Evolutionary conservation across 2,797 vertebrate genomes (phyloP), one percentile per base, ranked within the genome.

Genomic region (Jordanella pulchra): DNA sequence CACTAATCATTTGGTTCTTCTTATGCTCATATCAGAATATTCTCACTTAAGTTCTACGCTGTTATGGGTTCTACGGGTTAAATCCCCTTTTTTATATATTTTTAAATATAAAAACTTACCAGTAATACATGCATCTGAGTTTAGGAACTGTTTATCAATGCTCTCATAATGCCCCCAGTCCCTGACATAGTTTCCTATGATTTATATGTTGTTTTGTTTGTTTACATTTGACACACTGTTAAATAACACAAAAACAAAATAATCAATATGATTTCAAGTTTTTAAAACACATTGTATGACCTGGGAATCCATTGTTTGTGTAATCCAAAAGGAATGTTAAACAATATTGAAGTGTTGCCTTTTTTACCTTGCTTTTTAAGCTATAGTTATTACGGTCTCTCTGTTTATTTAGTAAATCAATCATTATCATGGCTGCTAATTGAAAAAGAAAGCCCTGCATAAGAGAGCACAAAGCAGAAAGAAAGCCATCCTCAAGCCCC

Each of bases 401-500:
- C 44, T 70, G 65, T 69, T 66, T 65, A 79, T 86, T 82, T 60
- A 70, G 73, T 58, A 67, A 71, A 86, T 86, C 77, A 50, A 58
- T 65, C 79, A 89, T 86, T 85, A 69, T 39, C 72, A 53, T 39
- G 73, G 83, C 79, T 84, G 74, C 83, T 50, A 79, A 64, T 72
- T 77, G 75, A 72, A 87, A 85, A 84, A 48, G 86, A 78, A 51
- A 50, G 32, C 21, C 48, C 28, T 50, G 35, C 23, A 14, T 9
- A 42, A 63, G 35, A 42, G 60, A 42, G 11, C 32, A 27, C 4
- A 32, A n/a, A 35, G 13, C 79, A 81, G 65, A 54, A 61, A 66
- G 72, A 35, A 72, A 81, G 65, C 67, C 77, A 75, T 81, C 83
- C 39, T 21, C 79, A 73, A 79, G 71, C 72, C 71, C 84, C 84